Conservation (phyloP, 2,113 vertebrate species). For the Orientallactaga bullata region DNA sequence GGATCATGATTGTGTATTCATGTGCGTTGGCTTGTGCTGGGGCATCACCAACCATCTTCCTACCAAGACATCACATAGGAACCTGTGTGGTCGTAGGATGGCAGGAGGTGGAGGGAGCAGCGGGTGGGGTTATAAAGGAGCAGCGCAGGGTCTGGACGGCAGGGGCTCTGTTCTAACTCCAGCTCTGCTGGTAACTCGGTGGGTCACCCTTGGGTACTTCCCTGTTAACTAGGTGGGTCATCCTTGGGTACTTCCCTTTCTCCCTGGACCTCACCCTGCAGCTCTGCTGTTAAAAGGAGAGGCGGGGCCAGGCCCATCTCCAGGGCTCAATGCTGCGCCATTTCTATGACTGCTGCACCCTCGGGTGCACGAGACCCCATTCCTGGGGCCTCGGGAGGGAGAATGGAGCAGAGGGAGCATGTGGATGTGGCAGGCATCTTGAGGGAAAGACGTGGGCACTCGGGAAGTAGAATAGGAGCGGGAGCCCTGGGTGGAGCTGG, state of each 20-base stretch:
- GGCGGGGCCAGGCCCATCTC: not conserved
- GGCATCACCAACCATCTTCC: not conserved
- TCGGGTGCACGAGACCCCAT: not conserved
- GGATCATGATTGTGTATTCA: not conserved
- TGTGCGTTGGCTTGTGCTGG: no score
- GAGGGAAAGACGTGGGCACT: not conserved
- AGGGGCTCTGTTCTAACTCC: no score
- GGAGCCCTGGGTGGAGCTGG: no score
- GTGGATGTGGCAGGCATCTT: fast-evolving
- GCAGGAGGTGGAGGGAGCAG: no score
- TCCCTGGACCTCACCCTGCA: not conserved
- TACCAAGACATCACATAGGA: fast-evolving
- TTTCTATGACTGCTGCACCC: not conserved
- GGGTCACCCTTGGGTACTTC: no score
- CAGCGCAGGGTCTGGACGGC: not conserved
- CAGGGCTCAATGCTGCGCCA: not conserved
- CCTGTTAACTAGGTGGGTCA: no score
- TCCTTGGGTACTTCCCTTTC: not conserved
- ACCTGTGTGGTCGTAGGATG: fast-evolving
- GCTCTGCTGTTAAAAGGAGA: not conserved
- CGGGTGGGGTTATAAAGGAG: no score
- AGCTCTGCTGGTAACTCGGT: not conserved
- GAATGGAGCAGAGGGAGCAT: not conserved
- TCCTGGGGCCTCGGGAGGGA: not conserved
- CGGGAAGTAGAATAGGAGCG: not conserved